phyloP scores from a whole-genome alignment of 2,888 invertebrate species.

The Bellardia bayeri region DNA sequence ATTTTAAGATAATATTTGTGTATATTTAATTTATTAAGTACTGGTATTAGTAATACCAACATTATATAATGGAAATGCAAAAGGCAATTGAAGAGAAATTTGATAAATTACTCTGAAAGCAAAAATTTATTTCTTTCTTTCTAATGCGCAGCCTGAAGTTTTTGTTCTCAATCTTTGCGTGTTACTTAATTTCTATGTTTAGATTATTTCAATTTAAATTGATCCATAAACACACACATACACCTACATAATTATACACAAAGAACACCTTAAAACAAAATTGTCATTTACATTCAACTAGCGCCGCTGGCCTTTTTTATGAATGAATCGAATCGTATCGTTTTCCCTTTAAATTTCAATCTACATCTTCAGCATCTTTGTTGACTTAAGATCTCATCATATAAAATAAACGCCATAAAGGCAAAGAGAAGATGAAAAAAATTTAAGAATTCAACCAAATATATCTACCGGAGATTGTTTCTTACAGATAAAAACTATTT shows the following conservation, averaged over 20 bases:
- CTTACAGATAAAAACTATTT: slow-evolving; percentile 73
- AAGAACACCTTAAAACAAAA: slow-evolving; percentile 24
- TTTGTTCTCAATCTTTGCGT: not conserved
- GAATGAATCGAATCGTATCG: slow-evolving; percentile 63
- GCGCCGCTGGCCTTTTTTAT: slow-evolving; percentile 68
- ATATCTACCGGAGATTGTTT: slow-evolving; percentile 64
- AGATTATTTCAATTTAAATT: slow-evolving; percentile 5
- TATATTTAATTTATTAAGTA: too few species aligned
- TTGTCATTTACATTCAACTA: slow-evolving; percentile 55
- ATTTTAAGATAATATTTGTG: not conserved
- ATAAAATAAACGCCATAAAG: slow-evolving; percentile 15
- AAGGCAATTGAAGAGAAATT: too few species aligned
- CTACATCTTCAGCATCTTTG: slow-evolving; percentile 18
- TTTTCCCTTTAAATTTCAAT: slow-evolving; percentile 36
- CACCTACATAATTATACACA: not conserved
- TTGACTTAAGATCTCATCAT: slow-evolving; percentile 53
- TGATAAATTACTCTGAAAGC: too few species aligned
- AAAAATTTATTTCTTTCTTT: too few species aligned
- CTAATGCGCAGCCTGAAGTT: too few species aligned
- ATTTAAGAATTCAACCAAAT: slow-evolving; percentile 15
- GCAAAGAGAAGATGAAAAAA: slow-evolving; percentile 7
- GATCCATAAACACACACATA: slow-evolving; percentile 21
- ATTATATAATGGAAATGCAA: too few species aligned
- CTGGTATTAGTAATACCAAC: too few species aligned
- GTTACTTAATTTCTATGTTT: not conserved